Evolutionary conservation across 1,140 invertebrate species (phyloP), one percentile per base, ranked within the genome.

Genomic region (Drosophila navojoa): DNA sequence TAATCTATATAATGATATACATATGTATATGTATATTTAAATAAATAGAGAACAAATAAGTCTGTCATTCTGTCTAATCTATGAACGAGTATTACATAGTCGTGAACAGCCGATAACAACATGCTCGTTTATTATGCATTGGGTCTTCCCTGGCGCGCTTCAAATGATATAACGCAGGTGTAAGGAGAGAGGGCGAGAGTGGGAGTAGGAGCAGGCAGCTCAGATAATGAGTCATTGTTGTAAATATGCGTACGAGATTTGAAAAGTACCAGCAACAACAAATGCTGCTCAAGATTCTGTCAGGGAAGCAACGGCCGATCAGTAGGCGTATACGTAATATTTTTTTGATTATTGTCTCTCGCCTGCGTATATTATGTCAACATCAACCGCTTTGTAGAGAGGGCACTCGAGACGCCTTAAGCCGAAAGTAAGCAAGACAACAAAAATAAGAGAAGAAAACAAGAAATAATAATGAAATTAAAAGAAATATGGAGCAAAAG

Each of bases 311-410:
- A 13, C 11, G 13, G 32, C 11, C n/a, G 54, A 22, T 32, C 6
- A 52, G 16, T 38, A 35, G 57, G 66, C 71, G 64, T 73, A 69
- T 73, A 73, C 71, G 64, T 73, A 73, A 73, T 59, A 44, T 67
- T 44, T 67, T 44, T 35, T 61, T 13, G 19, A 16, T 16, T 27
- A 27, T n/a, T 49, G 29, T 29, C 7, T 47, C 19, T 47, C n/a
- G n/a, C 52, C 27, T 71, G 68, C 59, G 22, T 57, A 15, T 50
- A 71, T 72, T 59, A 61, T 73, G 71, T 61, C 71, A 68, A 61
- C 71, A 69, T 42, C 64, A 45, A 53, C 47, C 29, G 11, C 35
- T 45, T 47, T 60, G 58, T 47, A 35, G 19, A 44, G 49, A 47
- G 70, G n/a, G 19, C 53, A 59, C 61, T 71, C 35, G 35, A 62